Evolutionary conservation across 2,888 invertebrate species (phyloP).

Genomic region (Sylvicola cinctus): DNA sequence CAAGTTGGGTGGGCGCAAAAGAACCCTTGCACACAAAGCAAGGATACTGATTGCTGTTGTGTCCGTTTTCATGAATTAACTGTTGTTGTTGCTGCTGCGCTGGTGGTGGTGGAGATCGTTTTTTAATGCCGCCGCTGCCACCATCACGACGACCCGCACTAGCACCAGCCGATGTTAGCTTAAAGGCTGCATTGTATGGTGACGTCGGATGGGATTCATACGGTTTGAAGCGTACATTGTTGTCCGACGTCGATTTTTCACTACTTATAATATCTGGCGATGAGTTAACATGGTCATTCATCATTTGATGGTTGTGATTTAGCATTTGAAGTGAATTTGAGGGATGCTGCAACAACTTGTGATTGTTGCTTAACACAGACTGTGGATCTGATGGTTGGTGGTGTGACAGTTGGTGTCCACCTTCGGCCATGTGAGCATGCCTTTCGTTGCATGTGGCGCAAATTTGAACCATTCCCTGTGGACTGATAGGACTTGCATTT

Average conservation of each 20-base stretch:
- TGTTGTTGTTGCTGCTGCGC: too few relatives aligned
- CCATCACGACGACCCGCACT: conserved; percentile 6
- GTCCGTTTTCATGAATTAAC: conserved; percentile 23
- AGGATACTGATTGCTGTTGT: conserved; percentile 7
- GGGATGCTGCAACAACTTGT: too few relatives aligned
- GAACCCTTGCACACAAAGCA: conserved; percentile 48
- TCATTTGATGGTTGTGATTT: conserved; percentile 15
- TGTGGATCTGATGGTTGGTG: too few relatives aligned
- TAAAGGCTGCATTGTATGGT: too few relatives aligned
- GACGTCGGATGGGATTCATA: conserved; percentile 29
- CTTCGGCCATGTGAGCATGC: conserved; percentile 30
- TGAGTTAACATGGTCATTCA: conserved; percentile 3
- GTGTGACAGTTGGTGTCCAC: conserved; percentile 11
- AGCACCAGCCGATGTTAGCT: too few relatives aligned
- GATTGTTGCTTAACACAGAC: too few relatives aligned
- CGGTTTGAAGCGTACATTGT: conserved; percentile 20
- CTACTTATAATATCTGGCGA: not conserved
- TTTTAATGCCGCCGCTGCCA: too few relatives aligned
- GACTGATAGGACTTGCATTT: conserved; percentile 75
- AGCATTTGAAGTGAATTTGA: conserved; percentile 19
- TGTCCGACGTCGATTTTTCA: too few relatives aligned
- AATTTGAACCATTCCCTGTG: conserved; percentile 75
- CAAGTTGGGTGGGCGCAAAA: conserved; percentile 59
- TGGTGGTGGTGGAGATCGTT: conserved; percentile 21
- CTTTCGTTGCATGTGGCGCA: conserved; percentile 71